phyloP scores from a whole-genome alignment of 2,113 vertebrate genomes.

The Elachura formosa region DNA sequence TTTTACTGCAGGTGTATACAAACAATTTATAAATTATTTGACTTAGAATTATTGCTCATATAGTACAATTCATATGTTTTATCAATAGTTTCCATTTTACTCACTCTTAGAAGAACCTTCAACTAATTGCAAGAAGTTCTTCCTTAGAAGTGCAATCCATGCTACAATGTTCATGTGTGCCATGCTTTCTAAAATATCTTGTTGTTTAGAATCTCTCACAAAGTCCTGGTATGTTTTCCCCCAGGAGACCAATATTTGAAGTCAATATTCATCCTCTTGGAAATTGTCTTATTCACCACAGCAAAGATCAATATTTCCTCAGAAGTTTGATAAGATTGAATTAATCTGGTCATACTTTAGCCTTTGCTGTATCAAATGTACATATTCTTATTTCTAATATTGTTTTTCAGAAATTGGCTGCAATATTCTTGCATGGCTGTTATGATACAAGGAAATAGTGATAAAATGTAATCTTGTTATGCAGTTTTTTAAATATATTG shows the following conservation, averaged over 20 bases:
- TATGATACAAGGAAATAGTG: neutral
- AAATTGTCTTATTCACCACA: neutral
- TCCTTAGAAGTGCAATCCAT: neutral
- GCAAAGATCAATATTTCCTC: neutral
- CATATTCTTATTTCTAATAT: neutral
- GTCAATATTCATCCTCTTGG: neutral
- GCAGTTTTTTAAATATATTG: neutral
- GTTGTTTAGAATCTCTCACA: neutral
- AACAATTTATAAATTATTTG: neutral
- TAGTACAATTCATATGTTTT: neutral
- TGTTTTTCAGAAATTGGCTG: neutral
- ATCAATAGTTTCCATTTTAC: neutral
- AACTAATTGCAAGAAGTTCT: neutral
- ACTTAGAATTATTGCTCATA: neutral
- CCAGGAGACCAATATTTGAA: neutral
- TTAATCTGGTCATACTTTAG: neutral
- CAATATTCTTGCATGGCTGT: neutral
- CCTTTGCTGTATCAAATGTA: neutral
- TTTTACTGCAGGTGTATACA: neutral
- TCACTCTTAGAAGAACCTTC: neutral
- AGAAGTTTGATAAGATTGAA: neutral
- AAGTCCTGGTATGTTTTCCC: neutral
- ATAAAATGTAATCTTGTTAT: neutral
- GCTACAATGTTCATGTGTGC: rapidly evolving
- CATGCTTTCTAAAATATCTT: neutral